Conservation (phyloP, 1,140 invertebrate species). For the Nasonia vitripennis region DNA sequence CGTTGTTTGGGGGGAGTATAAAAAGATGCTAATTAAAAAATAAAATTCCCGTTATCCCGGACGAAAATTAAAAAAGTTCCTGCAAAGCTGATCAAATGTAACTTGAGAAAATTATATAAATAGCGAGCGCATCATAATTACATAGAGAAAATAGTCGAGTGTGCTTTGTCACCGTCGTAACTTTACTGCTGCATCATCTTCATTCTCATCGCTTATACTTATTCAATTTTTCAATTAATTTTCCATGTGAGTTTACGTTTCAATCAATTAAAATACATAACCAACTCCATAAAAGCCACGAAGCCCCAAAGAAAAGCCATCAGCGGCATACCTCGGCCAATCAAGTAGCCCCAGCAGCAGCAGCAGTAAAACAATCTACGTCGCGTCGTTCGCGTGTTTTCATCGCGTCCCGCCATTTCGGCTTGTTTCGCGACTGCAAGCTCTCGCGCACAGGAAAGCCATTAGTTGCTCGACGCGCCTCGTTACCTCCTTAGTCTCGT, state of each 20-base stretch:
- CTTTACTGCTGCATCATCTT: neutral
- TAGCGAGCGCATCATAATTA: neutral
- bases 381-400: neutral
- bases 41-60: neutral
- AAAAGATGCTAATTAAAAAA: neutral
- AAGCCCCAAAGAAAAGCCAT: neutral
- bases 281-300: too few species aligned
- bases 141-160: too few species aligned
- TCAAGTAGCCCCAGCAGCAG: neutral
- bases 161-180: too few species aligned
- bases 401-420: neutral
- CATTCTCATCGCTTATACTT: neutral
- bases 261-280: too few species aligned
- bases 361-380: neutral
- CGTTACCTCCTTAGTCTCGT: slow-evolving; percentile 29
- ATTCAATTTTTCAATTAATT: too few species aligned
- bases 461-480: slow-evolving; percentile 46
- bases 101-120: neutral
- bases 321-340: neutral
- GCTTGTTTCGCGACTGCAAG: slow-evolving; percentile 15
- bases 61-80: neutral
- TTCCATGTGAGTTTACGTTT: too few species aligned
- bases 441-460: slow-evolving; percentile 14
- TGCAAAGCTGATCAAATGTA: neutral
- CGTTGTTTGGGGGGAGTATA: neutral